A percentile compares a stretch with the other conserved stretches of the same genome.
These are phyloP conservation scores for Ceyx cyanopectus DNA, from an alignment of 2,113 vertebrate genomes.

Conservation along the genomic window DNA sequence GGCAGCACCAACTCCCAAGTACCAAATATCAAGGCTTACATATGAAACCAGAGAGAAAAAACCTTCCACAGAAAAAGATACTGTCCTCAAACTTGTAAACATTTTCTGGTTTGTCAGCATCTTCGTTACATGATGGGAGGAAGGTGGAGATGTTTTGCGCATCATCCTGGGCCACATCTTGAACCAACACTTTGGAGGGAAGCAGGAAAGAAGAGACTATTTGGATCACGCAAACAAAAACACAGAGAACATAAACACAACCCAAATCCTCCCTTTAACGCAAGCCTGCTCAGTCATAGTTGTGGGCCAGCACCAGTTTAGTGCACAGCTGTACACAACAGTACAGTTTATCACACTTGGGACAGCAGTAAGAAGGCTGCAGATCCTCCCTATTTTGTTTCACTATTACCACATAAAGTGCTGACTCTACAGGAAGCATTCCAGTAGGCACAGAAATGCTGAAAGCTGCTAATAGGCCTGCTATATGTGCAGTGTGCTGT, in stretches of 20 bases:
- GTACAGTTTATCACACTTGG: background rate
- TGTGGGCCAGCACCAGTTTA: background rate
- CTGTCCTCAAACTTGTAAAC: slow-evolving; percentile 89
- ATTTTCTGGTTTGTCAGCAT: slow-evolving; percentile 79
- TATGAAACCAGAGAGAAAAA: background rate
- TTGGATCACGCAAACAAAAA: background rate
- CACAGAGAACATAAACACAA: background rate
- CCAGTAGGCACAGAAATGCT: background rate
- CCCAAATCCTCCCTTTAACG: background rate
- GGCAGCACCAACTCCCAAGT: rapidly evolving
- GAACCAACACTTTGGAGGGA: slow-evolving; percentile 80
- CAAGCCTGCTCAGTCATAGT: background rate
- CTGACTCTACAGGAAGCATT: background rate
- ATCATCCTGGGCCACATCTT: slow-evolving; percentile 79
- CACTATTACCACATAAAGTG: background rate
- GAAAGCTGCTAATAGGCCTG: background rate
- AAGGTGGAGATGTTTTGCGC: slow-evolving; percentile 68
- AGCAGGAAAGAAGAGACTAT: background rate
- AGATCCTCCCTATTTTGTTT: background rate
- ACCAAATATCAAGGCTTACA: rapidly evolving
- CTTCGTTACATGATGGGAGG: slow-evolving; percentile 84
- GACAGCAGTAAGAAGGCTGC: background rate
- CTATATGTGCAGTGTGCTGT: background rate
- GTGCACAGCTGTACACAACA: background rate
- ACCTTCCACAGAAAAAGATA: slow-evolving; percentile 82